A percentile compares a stretch with the other conserved stretches of the same genome.
phyloP scores from a whole-genome alignment of 2,113 vertebrate species.

The Hyaena hyaena region DNA sequence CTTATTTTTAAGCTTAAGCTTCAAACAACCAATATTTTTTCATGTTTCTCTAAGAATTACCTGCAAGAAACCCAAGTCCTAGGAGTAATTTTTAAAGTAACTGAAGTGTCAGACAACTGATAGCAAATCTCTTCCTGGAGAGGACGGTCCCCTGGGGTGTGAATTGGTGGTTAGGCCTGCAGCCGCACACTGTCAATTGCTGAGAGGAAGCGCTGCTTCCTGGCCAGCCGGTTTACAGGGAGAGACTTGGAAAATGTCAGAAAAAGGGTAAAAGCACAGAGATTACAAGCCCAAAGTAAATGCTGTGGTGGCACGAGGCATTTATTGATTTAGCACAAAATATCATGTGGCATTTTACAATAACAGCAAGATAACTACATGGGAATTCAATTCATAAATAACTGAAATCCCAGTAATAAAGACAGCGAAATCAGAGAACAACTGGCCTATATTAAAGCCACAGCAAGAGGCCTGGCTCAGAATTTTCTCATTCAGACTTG shows the following conservation, averaged over 20 bases:
- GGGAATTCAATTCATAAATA: slow-evolving; percentile 74
- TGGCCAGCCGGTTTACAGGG: slow-evolving; percentile 58
- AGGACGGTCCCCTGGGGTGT: slow-evolving; percentile 43
- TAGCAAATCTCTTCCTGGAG: slow-evolving; percentile 57
- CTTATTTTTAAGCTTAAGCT: slow-evolving; percentile 48
- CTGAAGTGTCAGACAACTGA: slow-evolving; percentile 60
- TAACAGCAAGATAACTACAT: slow-evolving; percentile 69
- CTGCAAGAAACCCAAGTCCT: slow-evolving; percentile 60
- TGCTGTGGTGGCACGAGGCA: slow-evolving; percentile 37
- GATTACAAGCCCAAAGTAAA: slow-evolving; percentile 74
- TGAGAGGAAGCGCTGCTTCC: not conserved
- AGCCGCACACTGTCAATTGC: slow-evolving; percentile 53
- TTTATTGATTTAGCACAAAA: slow-evolving; percentile 77
- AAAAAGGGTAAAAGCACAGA: slow-evolving; percentile 69
- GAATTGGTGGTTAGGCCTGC: slow-evolving; percentile 57
- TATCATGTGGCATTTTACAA: slow-evolving; percentile 71
- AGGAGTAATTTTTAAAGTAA: slow-evolving; percentile 73
- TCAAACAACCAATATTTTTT: slow-evolving; percentile 45
- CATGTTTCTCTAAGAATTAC: slow-evolving; percentile 56
- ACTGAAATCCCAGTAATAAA: slow-evolving; percentile 60
- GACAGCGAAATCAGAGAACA: not conserved
- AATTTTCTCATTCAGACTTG: slow-evolving; percentile 43
- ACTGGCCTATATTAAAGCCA: slow-evolving; percentile 51
- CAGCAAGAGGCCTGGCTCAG: slow-evolving; percentile 48
- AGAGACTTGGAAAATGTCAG: slow-evolving; percentile 74